phyloP scores from a whole-genome alignment of 1,140 invertebrate genomes.

The Onthophagus taurus region DNA sequence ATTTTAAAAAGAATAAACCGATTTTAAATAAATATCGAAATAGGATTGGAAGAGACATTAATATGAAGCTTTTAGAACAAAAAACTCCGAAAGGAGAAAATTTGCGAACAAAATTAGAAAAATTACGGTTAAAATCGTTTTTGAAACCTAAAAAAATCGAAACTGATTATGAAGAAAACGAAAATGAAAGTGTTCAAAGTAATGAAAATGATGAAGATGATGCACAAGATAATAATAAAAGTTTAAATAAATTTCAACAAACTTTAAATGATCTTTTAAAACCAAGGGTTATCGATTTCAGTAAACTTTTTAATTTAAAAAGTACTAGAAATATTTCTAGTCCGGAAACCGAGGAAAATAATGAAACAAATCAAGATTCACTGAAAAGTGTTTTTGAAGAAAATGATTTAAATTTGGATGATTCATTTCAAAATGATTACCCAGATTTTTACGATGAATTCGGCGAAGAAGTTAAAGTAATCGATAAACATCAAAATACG shows the following conservation, averaged over 20 bases:
- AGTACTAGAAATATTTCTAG: too few relatives aligned
- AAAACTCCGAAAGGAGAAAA: conserved; percentile 8
- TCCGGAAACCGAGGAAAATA: too few relatives aligned
- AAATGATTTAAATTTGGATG: background rate
- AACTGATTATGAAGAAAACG: background rate
- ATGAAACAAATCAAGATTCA: too few relatives aligned
- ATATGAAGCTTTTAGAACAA: conserved; percentile 14
- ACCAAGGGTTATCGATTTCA: too few relatives aligned
- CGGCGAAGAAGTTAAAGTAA: too few relatives aligned
- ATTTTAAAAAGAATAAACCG: conserved; percentile 9
- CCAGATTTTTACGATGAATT: background rate
- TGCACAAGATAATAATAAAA: too few relatives aligned
- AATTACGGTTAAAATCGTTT: conserved; percentile 1
- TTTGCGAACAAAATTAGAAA: background rate
- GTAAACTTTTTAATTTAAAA: too few relatives aligned
- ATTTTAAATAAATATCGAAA: conserved; percentile 1
- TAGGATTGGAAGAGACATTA: conserved; percentile 19
- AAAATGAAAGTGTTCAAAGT: background rate
- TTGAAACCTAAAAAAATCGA: conserved; percentile 8
- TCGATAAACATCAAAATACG: too few relatives aligned
- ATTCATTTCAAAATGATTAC: background rate
- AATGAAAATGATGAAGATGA: background rate
- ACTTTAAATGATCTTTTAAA: too few relatives aligned
- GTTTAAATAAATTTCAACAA: too few relatives aligned
- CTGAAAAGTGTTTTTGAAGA: too few relatives aligned